Base-by-base conservation (phyloP, 2,888 invertebrate species). In the Cataglyphis cursor region DNA sequence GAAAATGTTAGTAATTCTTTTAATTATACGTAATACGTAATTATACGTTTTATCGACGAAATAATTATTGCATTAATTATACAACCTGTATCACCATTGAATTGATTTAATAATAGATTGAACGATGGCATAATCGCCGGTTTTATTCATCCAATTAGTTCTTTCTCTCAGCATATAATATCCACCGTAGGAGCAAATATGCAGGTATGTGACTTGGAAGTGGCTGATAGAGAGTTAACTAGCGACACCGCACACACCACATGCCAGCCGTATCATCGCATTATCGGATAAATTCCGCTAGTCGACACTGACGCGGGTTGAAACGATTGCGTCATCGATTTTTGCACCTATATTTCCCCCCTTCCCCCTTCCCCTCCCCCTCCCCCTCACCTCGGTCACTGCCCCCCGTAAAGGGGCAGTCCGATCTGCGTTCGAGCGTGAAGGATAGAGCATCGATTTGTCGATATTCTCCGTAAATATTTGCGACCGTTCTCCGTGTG, bases 351-450 rank as follows among this genome's bases (percentile, higher is more conserved):
- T 87, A 85, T 87, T 81, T 81, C 70, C 57, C 86, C 75, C 57
- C 86, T 73, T 24, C 24, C 24, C 24, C 24, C 24, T 24, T 1
- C 24, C 1, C 24, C 24, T 24, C 1, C 24, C 24, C 24, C 24
- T 24, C 24, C 86, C 78, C 75, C 73, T 51, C 66, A 18, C 48
- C 59, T 82, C 89, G 90, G 90, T 90, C 90, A 90, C 89, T 88
- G 90, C 82, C 90, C 82, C 90, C 90, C 87, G 83, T 85, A 86
- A 85, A 84, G 90, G 90, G 90, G 90, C 87, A 89, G 87, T 31
- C n/a, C 10, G 86, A 90, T 91, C 88, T 87, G 89, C 90, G 90
- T 89, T 90, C 90, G 85, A 87, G 89, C 90, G 75, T 82, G 90
- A 90, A 91, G 92, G 91, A 88, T 90, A 84, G 76, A 85, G 85